Base-by-base conservation (phyloP, 2,888 invertebrate species). In the Anarsia innoxiella region DNA sequence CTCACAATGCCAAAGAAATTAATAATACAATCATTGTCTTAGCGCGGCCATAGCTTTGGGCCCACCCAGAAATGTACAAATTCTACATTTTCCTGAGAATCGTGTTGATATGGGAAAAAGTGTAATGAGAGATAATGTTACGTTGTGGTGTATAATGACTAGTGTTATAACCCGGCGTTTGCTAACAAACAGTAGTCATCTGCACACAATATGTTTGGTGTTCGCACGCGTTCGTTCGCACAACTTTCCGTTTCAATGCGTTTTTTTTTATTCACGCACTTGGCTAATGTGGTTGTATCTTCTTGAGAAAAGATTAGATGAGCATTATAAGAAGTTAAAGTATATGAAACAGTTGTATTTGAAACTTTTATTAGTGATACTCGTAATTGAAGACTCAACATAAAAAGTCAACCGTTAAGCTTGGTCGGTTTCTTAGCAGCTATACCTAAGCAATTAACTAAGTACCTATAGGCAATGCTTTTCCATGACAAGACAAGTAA, bases 141-240 rank as follows among this genome's bases (percentile, higher is more conserved):
- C 37, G 37, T 41, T 11, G 15, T 30, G 13, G 12, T 23, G 23
- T n/a, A 14, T 29, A 19, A 25, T 40, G 36, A 25, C 25, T 33
- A 27, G 28, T 29, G 29, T 25, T 40, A 34, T 12, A 29, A 15
- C 15, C 19, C 19, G 25, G 9, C 30, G 39, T 40, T 38, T 38
- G 38, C 38, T 28, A 34, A 31, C 31, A 15, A 23, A 32, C 34
- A 12, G 31, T 43, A 42, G 49, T 49, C 59, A 63, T 66, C 61
- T 59, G 56, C 57, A 64, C 50, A 72, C 70, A 73, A 67, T 70
- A 54, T 62, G 64, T 56, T 54, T 41, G 53, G 44, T 49, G 58
- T 74, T 78, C 79, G 55, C 79, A 78, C 75, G 75, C 56, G 66
- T 59, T 63, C 64, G 48, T 70, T 75, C 63, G 64, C 68, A 12